phyloP scores from a whole-genome alignment of 2,888 invertebrate species.

The Drosophila sordidapex region DNA sequence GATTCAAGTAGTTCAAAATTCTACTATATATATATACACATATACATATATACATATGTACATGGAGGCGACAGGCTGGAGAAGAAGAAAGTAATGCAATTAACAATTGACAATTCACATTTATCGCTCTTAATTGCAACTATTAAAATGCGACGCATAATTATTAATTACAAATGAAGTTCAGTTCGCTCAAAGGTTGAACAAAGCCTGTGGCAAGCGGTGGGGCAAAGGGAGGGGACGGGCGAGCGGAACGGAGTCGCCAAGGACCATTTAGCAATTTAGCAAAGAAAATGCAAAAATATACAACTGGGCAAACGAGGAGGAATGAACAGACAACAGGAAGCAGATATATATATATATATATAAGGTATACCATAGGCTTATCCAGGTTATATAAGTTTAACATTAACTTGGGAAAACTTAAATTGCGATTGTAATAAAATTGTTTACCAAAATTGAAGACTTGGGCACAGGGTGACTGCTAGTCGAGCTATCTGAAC shows the following conservation, averaged over 20 bases:
- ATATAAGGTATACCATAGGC: too few relatives aligned
- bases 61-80: background rate
- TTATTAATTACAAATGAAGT: constrained; percentile 19
- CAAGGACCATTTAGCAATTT: constrained; percentile 11
- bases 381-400: too few relatives aligned
- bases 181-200: constrained; percentile 15
- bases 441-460: background rate
- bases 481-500: background rate
- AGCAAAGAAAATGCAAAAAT: background rate
- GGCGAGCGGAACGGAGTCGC: background rate
- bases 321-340: background rate
- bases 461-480: background rate
- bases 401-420: too few relatives aligned
- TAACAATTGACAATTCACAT: constrained; percentile 9
- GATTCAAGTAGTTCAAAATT: constrained; percentile 11
- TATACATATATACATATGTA: background rate
- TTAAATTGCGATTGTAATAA: background rate
- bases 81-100: constrained; percentile 68
- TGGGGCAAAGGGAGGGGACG: background rate
- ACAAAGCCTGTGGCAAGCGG: background rate
- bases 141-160: constrained; percentile 49
- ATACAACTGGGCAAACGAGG: background rate
- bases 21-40: background rate
- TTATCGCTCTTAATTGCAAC: constrained; percentile 64
- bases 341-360: background rate